Evolutionary conservation across 2,113 vertebrate genomes (phyloP), one percentile per base, ranked within the genome.

Genomic region (Anolis sagrei): DNA sequence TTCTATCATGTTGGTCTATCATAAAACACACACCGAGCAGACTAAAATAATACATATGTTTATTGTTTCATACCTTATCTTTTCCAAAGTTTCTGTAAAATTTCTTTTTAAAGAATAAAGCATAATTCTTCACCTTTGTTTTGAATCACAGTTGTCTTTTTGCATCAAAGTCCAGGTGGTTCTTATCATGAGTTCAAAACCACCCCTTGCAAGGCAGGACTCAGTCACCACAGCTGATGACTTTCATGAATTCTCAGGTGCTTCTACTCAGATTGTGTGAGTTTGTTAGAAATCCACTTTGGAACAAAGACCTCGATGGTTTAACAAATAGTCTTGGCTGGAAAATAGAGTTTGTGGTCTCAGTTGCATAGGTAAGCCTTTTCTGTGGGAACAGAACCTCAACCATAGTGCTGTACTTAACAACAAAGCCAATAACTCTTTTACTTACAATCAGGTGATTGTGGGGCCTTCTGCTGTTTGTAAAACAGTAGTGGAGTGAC

Each of bases 61-160:
- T 64, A 21, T 13, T 64, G 8, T n/a, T 39, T 73, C 51, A 76
- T 83, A 77, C 83, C 73, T 81, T 80, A 13, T 80, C 9, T 80
- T 34, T 51, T 23, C 5, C 10, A 25, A 23, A 14, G 36, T 64
- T 72, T 64, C 51, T 62, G 8, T 62, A 62, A 69, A 62, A 8
- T 13, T 36, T 23, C 66, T 62, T 44, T 81, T 62, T 5, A 73
- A 79, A 74, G 44, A 27, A 54, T 10, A 62, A 79, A 79, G n/a
- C 49, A 62, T 73, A 58, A 44, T 61, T 39, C 34, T 21, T 32
- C 64, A 78, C 19, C 39, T 27, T 66, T 11, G n/a, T 8, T 66
- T 9, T 75, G 70, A 34, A 78, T 36, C 6, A 73, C 48, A 51
- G 23, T 44, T 29, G 19, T 21, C 23, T 58, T 16, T 64, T 48